Evolutionary conservation across 2,113 vertebrate genomes (phyloP).

Genomic region (Pundamilia nyererei): DNA sequence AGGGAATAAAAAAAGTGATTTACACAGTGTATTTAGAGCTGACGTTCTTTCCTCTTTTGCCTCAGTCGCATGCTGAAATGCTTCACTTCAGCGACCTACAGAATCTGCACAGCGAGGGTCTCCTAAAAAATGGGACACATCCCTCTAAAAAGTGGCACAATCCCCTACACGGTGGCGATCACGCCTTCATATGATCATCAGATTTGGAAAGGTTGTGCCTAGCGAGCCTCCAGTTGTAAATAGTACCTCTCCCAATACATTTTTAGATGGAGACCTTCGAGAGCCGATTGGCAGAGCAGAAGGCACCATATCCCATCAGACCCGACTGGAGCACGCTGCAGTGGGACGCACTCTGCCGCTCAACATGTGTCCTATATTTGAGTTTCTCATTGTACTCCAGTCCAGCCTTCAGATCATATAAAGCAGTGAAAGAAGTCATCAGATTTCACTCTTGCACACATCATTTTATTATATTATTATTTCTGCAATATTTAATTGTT

Average conservation of each 20-base stretch:
- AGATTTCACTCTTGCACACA: neutral
- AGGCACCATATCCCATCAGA: slow-evolving; percentile 40
- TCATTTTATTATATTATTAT: neutral
- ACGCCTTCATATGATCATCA: neutral
- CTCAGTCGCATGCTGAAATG: neutral
- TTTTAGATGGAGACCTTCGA: slow-evolving; percentile 32
- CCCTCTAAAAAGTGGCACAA: slow-evolving; percentile 13
- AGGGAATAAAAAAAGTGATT: neutral
- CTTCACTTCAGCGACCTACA: neutral
- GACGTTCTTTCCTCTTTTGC: neutral
- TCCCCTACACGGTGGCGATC: neutral
- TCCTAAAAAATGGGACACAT: slow-evolving; percentile 22
- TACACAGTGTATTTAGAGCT: neutral
- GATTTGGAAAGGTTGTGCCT: slow-evolving; percentile 3
- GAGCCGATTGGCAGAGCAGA: slow-evolving; percentile 32
- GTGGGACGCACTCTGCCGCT: neutral
- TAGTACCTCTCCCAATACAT: slow-evolving; percentile 11
- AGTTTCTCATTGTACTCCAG: slow-evolving; percentile 8
- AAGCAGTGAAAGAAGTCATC: neutral
- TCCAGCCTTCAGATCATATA: neutral
- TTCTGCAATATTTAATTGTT: neutral
- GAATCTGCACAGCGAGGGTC: neutral
- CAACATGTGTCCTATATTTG: slow-evolving; percentile 40
- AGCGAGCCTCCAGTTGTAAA: slow-evolving; percentile 16
- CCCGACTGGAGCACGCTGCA: neutral